phyloP scores from a whole-genome alignment of 2,113 vertebrate genomes.

The Vanacampus margaritifer region DNA sequence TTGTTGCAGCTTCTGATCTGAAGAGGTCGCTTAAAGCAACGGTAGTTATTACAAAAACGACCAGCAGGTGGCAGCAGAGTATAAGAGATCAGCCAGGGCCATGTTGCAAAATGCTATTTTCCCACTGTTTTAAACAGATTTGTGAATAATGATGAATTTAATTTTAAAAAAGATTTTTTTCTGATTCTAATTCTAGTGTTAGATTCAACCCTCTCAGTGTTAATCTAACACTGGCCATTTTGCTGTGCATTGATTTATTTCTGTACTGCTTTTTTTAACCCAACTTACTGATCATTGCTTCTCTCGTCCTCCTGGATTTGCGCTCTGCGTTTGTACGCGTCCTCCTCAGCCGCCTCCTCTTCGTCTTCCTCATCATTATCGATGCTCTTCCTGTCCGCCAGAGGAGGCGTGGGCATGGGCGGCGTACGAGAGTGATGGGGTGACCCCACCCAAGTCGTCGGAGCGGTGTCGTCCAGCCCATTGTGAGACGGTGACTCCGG shows the following conservation, averaged over 20 bases:
- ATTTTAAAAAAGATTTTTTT: no score
- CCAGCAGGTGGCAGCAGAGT: no score
- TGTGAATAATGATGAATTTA: no score
- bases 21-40: no score
- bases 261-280: not conserved
- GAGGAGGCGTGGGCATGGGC: slow-evolving; percentile 10
- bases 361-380: slow-evolving; percentile 68
- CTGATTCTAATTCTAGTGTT: no score
- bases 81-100: no score
- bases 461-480: slow-evolving; percentile 49
- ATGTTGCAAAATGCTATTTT: no score
- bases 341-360: slow-evolving; percentile 26
- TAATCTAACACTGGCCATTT: no score
- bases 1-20: no score
- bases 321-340: slow-evolving; percentile 60
- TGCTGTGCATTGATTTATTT: not conserved
- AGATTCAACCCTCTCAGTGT: no score
- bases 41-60: no score
- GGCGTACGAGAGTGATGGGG: slow-evolving; percentile 53
- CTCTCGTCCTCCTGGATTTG: slow-evolving; percentile 59
- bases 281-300: slow-evolving; percentile 67
- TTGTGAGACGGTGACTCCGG: slow-evolving; percentile 56
- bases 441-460: slow-evolving; percentile 63
- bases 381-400: slow-evolving; percentile 60
- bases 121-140: no score